Base-by-base conservation (phyloP, 2,113 vertebrate species). In the Dipodomys merriami region DNA sequence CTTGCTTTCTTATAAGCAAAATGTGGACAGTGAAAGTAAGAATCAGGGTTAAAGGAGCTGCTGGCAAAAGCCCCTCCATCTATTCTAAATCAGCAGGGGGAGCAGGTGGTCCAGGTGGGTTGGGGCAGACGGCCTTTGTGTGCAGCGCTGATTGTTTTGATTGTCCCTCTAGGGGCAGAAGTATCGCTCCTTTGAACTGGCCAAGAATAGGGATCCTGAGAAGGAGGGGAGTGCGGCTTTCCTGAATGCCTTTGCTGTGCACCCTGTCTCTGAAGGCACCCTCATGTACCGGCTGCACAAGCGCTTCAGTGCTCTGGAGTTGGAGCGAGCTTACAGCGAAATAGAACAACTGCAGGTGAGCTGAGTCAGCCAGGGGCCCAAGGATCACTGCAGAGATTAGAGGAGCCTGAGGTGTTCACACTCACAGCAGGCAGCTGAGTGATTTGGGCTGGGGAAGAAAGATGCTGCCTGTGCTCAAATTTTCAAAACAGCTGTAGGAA, bases 271-370 rank as follows among this genome's bases (percentile, higher is more conserved):
- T 0, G 99, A 99, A 11, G 95, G 98, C 1, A 98, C 97, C 7
- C 98, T 99, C 92, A 99, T 99, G 99, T 99, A 99, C 95, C 98
- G 98, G 25, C 98, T 99, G 5, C 99, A 99, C 96, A 99, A 99
- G 67, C 98, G 98, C 91, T 99, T 99, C 98, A 99, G 99, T 88
- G 98, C 99, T 92, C 98, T 99, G 60, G 99, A 99, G 97, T 96
- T 99, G 97, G 99, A 99, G 39, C 97, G 96, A 97, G 98, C 99
- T 0, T 99, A 99, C 92, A 96, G 94, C n/a, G 99, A 99, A 96
- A 99, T 99, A 65, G 98, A 98, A n/a, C 98, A 99, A 83, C 98
- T 99, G 35, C 99, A 99, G 99, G 99, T 99, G 91, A 86, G 98
- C 90, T 13, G 5, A 22, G 57, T 60, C 13, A 35, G 60, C 23